phyloP scores from a whole-genome alignment of 37 sponge, comb jelly and placozoan species.

The Theonella swinhoei region DNA sequence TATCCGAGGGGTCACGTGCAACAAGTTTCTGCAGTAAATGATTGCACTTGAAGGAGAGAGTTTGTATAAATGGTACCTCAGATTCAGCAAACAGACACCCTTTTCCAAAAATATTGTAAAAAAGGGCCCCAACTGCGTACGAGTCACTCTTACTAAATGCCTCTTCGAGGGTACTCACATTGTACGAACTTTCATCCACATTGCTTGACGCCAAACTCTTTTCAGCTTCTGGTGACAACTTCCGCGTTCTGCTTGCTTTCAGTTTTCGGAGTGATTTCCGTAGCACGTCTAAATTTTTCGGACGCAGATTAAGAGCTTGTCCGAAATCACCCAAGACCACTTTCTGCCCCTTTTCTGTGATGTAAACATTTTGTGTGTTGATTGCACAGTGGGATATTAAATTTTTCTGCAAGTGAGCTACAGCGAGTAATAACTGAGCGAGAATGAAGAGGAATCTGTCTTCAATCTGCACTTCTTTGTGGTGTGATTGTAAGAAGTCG shows the following conservation, averaged over 20 bases:
- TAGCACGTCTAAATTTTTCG: slow-evolving; percentile 3
- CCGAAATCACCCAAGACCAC: slow-evolving; percentile 23
- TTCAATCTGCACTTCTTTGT: background rate
- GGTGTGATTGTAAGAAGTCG: background rate
- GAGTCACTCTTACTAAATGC: slow-evolving; percentile 32
- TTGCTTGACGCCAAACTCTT: background rate
- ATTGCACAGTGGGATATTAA: slow-evolving; percentile 31
- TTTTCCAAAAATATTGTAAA: slow-evolving; percentile 11
- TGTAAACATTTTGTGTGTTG: background rate
- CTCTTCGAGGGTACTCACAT: background rate
- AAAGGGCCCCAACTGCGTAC: slow-evolving; percentile 21
- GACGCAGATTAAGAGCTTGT: background rate
- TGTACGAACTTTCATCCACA: background rate
- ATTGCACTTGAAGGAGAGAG: slow-evolving; percentile 32
- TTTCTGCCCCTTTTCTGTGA: background rate
- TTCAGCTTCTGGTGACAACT: slow-evolving; percentile 30
- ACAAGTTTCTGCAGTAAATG: slow-evolving; percentile 39
- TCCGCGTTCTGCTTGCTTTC: background rate
- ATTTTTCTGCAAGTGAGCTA: slow-evolving; percentile 35
- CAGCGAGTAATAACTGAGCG: slow-evolving; percentile 38
- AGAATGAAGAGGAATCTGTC: background rate
- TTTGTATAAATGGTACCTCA: background rate
- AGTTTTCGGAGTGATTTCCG: background rate
- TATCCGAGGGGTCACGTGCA: slow-evolving; percentile 7
- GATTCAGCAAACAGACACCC: background rate